These are phyloP conservation scores for Turritopsis rubra DNA, from an alignment of 30 jellyfish, hydroid and myxozoan species.

Conservation along the genomic window DNA sequence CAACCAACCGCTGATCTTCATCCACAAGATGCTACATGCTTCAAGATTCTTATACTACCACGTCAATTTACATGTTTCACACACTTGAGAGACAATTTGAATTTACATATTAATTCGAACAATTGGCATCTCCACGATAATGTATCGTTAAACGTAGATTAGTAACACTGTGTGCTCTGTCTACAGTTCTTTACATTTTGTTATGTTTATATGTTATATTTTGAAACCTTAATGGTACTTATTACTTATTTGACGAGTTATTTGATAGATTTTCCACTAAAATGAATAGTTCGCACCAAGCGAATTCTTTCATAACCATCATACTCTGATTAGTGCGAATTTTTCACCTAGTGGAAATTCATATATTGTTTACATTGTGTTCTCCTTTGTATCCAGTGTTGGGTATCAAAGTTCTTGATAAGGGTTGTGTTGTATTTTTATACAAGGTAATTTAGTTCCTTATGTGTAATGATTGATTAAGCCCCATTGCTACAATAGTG, in stretches of 20 bases:
- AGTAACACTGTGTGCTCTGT: not conserved
- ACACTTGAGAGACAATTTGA: constrained; percentile 1
- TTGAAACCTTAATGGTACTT: not conserved
- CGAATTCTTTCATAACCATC: not conserved
- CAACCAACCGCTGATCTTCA: not conserved
- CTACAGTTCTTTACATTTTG: not conserved
- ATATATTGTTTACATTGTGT: not conserved
- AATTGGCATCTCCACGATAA: constrained; percentile 3
- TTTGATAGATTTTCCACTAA: not conserved
- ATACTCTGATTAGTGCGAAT: not conserved
- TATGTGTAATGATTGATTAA: not conserved
- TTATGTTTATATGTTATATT: too few species aligned
- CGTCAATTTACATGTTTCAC: constrained; percentile 6
- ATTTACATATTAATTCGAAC: not conserved
- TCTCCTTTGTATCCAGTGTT: not conserved
- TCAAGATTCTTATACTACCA: not conserved
- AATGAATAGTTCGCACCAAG: not conserved
- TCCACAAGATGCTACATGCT: constrained; percentile 12
- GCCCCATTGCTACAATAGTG: not conserved
- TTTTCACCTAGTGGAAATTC: not conserved
- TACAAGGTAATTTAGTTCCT: not conserved
- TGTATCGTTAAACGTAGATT: not conserved
- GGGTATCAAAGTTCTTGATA: not conserved
- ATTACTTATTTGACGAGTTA: not conserved
- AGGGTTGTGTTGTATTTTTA: not conserved